Conservation (phyloP, 2,113 vertebrate genomes). For the Ciconia boyciana region DNA sequence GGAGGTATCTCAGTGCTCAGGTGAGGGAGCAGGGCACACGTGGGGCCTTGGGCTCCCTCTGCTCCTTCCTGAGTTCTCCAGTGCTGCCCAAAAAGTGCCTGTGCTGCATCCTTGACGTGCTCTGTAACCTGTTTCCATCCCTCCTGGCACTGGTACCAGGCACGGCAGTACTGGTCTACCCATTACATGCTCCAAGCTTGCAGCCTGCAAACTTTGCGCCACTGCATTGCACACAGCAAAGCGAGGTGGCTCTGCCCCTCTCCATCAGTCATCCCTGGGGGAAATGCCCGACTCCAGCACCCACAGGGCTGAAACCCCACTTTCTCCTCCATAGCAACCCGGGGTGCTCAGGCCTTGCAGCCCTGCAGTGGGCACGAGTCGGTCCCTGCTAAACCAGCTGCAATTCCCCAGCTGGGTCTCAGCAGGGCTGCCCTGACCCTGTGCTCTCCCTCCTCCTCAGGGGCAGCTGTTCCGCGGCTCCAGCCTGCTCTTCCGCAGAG, state of each 20-base stretch:
- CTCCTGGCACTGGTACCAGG: neutral
- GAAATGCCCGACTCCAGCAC: neutral
- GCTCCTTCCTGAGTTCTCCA: neutral
- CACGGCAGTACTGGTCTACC: neutral
- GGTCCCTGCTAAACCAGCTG: neutral
- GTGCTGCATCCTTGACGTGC: neutral
- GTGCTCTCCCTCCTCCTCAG: constrained; percentile 52
- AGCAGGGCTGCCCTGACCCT: neutral
- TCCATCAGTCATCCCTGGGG: neutral
- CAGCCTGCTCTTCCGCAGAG: constrained; percentile 86
- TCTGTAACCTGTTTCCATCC: neutral
- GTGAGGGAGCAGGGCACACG: constrained; percentile 2
- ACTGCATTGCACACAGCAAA: rapidly evolving
- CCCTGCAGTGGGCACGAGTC: rapidly evolving
- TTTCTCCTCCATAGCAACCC: neutral
- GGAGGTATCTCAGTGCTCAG: constrained; percentile 82
- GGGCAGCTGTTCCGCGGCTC: constrained; percentile 87
- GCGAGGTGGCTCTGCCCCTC: neutral
- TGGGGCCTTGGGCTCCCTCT: neutral
- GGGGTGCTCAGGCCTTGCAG: neutral
- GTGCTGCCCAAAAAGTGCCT: neutral
- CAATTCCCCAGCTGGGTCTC: rapidly evolving
- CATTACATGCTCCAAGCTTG: rapidly evolving
- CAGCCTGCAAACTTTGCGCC: neutral
- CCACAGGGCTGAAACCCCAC: neutral